Base-by-base conservation (phyloP, 2,113 vertebrate genomes). In the Zosterops hypoxanthus region DNA sequence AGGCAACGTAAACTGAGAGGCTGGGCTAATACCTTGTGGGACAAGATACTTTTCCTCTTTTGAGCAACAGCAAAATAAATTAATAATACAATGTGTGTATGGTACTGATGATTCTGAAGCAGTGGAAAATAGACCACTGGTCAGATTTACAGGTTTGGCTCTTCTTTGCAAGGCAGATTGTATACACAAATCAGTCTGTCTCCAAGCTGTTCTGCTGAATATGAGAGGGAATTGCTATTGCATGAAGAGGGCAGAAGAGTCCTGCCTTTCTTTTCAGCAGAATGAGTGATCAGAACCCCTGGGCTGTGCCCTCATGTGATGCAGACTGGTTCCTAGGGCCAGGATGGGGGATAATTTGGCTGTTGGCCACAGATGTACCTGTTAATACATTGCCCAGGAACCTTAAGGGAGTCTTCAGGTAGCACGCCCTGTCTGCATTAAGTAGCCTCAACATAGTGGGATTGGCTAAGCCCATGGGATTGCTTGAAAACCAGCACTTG, bases 1-100 rank as follows among this genome's bases (percentile, higher is more conserved):
- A 52, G 29, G 11, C 16, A 41, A 4, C 0, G 0, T 53, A 76
- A 70, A 56, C 36, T 28, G 71, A 46, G 50, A 55, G 21, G 19
- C 47, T 63, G 46, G 25, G 75, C 31, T 77, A 55, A 46, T 61
- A 39, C 12, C 15, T 25, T 47, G 15, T 81, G 59, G 42, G 34
- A 70, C 28, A 61, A 77, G 24, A 50, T 10, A 5, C 2, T 61
- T 91, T 63, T 59, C 28, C 16, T 52, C 34, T 82, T 85, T 77
- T 31, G 34, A 81, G n/a, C 19, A 72, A 33, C 3, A 28, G 34
- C 17, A 36, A 77, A 86, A n/a, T 34, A 86, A 88, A 82, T 57
- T 34, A 47, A n/a, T 69, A n/a, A 80, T 90, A 18, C 13, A 53
- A 22, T 5, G 3, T 50, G 1, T 57, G 11, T 50, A 9, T 61